Conservation (phyloP, 2,888 invertebrate species). For the Junonia oenone region DNA sequence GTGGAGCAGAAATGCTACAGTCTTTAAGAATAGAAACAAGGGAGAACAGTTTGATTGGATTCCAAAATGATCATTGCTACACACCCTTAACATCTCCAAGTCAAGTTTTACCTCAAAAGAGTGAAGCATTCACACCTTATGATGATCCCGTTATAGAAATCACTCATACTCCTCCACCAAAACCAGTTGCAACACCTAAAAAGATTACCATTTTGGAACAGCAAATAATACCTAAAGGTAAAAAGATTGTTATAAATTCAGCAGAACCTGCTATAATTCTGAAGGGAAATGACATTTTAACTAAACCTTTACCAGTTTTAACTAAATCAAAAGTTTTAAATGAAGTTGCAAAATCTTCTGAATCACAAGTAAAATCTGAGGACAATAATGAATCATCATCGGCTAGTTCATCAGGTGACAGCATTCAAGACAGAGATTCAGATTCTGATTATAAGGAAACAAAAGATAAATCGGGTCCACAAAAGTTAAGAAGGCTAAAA, state of each 20-base stretch:
- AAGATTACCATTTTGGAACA: slow-evolving; percentile 74
- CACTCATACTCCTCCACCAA: slow-evolving; percentile 62
- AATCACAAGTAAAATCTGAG: slow-evolving; percentile 60
- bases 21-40: slow-evolving; percentile 70
- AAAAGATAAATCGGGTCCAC: slow-evolving; percentile 51
- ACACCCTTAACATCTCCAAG: slow-evolving; percentile 85
- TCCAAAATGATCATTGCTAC: slow-evolving; percentile 90
- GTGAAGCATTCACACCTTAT: slow-evolving; percentile 51
- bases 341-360: slow-evolving; percentile 41
- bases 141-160: slow-evolving; percentile 71
- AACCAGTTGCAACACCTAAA: slow-evolving; percentile 62
- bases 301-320: slow-evolving; percentile 53
- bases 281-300: slow-evolving; percentile 63
- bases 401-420: slow-evolving; percentile 73
- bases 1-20: slow-evolving; percentile 74
- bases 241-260: slow-evolving; percentile 61
- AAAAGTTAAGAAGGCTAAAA: slow-evolving; percentile 53
- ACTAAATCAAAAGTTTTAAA: slow-evolving; percentile 50
- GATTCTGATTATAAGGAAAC: slow-evolving; percentile 81
- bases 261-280: slow-evolving; percentile 53
- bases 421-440: slow-evolving; percentile 80
- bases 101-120: slow-evolving; percentile 59
- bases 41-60: slow-evolving; percentile 80
- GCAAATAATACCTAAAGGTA: slow-evolving; percentile 73
- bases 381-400: slow-evolving; percentile 74